Evolutionary conservation across 1,140 invertebrate genomes (phyloP).

Genomic region (Bathynomus jamesi): DNA sequence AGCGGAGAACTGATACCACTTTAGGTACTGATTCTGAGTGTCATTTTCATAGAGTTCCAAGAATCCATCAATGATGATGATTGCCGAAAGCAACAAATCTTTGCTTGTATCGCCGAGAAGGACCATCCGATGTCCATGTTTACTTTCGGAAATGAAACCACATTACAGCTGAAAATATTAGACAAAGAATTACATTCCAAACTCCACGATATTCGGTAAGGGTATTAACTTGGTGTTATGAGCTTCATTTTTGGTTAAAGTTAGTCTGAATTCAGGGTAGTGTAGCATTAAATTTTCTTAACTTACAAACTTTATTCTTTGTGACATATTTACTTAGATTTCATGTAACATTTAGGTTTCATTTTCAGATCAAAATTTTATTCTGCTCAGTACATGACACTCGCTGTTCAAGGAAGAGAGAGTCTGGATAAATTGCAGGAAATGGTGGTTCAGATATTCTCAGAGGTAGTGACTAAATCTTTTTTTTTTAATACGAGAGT

Average conservation of each 20-base stretch:
- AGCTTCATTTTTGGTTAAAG: no score
- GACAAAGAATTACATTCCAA: conserved; percentile 44
- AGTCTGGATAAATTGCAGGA: conserved; percentile 63
- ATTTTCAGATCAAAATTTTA: conserved; percentile 54
- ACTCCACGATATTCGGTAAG: conserved; percentile 66
- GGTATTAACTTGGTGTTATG: no score
- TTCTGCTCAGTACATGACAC: conserved; percentile 78
- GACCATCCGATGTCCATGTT: conserved; percentile 69
- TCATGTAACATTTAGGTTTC: no score
- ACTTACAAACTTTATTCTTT: no score
- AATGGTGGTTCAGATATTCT: conserved; percentile 51
- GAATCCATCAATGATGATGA: conserved; percentile 59
- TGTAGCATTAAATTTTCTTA: no score
- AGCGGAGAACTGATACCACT: conserved; percentile 1
- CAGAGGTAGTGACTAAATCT: neutral
- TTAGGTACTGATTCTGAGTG: neutral
- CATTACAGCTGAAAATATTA: conserved; percentile 56
- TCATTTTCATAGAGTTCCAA: conserved; percentile 57
- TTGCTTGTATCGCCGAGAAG: conserved; percentile 56
- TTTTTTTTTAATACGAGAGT: no score
- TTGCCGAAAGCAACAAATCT: conserved; percentile 62
- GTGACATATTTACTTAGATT: no score
- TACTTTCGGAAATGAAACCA: conserved; percentile 73
- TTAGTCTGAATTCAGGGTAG: no score
- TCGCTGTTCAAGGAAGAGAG: conserved; percentile 71